These are phyloP conservation scores for Pristionchus exspectatus DNA, from an alignment of 2,888 invertebrate genomes.

Conservation along the genomic window DNA sequence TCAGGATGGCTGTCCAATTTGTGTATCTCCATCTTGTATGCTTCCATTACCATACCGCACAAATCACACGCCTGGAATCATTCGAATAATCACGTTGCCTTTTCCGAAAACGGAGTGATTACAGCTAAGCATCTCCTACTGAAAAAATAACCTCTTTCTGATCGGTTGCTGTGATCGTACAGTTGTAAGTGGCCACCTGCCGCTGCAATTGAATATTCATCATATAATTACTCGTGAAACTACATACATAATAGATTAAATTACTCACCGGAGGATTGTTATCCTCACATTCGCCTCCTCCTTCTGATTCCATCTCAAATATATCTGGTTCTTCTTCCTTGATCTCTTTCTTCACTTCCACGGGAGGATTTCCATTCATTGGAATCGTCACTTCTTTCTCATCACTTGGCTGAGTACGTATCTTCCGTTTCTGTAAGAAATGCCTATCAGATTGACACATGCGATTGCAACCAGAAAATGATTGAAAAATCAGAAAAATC, in stretches of 20 bases:
- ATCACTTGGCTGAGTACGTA: not conserved
- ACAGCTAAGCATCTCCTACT: not conserved
- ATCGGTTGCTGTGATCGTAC: not conserved
- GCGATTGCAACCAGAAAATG: not conserved
- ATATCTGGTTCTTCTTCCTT: not conserved
- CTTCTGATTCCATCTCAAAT: not conserved
- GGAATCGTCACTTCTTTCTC: not conserved
- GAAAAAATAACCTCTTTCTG: not conserved
- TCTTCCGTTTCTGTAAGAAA: not conserved
- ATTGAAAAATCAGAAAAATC: not conserved
- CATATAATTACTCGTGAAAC: not conserved
- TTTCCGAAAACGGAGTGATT: not conserved
- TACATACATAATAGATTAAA: not conserved
- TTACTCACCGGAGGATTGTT: not conserved
- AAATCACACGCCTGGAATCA: not conserved
- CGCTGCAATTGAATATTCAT: not conserved
- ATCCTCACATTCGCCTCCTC: not conserved
- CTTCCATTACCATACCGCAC: not conserved
- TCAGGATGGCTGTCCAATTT: conserved; percentile 18
- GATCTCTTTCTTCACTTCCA: not conserved
- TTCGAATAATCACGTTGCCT: not conserved
- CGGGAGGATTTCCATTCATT: not conserved
- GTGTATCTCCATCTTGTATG: conserved; percentile 7
- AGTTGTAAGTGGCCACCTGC: not conserved
- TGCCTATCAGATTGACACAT: not conserved